Evolutionary conservation across 2,888 invertebrate species (phyloP).

Genomic region (Panzeria rudis): DNA sequence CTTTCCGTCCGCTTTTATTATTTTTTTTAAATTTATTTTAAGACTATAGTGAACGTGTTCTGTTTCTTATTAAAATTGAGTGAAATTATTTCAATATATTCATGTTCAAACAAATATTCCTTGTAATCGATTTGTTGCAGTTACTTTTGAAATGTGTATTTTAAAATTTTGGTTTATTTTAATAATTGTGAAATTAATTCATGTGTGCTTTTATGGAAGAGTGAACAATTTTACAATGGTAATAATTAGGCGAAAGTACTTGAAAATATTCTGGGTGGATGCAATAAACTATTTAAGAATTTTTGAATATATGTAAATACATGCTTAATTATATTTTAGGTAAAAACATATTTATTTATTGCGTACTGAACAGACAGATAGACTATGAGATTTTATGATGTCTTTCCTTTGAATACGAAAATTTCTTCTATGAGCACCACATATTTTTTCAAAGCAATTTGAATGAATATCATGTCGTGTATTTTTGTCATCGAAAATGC

Average conservation of each 20-base stretch:
- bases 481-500: too few relatives aligned
- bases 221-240: conserved; percentile 9
- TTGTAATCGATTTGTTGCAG: background rate
- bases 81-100: background rate
- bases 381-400: too few relatives aligned
- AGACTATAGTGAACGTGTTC: background rate
- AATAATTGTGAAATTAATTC: conserved; percentile 15
- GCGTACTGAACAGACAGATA: too few relatives aligned
- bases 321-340: background rate
- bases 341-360: background rate
- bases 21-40: background rate
- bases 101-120: background rate
- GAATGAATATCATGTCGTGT: too few relatives aligned
- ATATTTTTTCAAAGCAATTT: too few relatives aligned
- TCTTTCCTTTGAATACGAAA: too few relatives aligned
- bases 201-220: conserved; percentile 31
- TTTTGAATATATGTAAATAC: background rate
- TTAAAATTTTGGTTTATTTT: background rate
- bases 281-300: background rate
- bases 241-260: background rate
- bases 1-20: background rate
- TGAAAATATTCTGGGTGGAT: background rate
- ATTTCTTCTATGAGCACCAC: too few relatives aligned
- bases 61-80: conserved; percentile 16
- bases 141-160: conserved; percentile 12